Percentiles rank a stretch among this genome's conserved stretches.
Evolutionary conservation across 2,113 vertebrate species (phyloP).

Genomic region (Cyphomyrus discorhynchus): DNA sequence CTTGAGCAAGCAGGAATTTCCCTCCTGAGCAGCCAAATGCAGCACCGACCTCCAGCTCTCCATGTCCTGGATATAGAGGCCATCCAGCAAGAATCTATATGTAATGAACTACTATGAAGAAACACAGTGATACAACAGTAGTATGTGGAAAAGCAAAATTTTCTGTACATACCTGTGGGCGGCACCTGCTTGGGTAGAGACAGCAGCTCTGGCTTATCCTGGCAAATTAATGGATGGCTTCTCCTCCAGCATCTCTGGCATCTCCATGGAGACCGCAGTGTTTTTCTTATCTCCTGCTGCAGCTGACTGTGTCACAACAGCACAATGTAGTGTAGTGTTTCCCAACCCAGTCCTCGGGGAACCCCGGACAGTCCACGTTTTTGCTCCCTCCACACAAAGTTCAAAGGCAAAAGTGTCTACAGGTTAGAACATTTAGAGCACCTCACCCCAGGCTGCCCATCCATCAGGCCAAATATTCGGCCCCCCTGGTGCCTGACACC

Average conservation of each 20-base stretch:
- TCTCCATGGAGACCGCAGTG: background rate
- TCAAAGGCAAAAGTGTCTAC: background rate
- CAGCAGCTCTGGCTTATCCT: slow-evolving; percentile 46
- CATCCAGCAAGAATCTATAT: background rate
- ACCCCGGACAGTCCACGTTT: too few species aligned
- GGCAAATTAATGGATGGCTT: slow-evolving; percentile 42
- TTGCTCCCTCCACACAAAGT: background rate
- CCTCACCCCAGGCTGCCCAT: too few species aligned
- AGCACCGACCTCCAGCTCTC: slow-evolving; percentile 48
- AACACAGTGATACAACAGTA: background rate
- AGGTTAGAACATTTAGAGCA: background rate
- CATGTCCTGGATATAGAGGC: slow-evolving; percentile 34
- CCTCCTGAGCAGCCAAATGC: slow-evolving; percentile 40
- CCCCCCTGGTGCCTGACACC: too few species aligned
- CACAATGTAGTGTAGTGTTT: slow-evolving; percentile 44
- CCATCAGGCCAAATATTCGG: too few species aligned
- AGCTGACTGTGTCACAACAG: slow-evolving; percentile 46
- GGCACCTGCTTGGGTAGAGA: slow-evolving; percentile 43
- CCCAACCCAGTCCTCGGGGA: too few species aligned
- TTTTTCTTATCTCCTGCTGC: slow-evolving; percentile 24
- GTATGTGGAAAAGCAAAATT: background rate
- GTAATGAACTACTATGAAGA: background rate
- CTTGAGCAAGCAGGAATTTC: slow-evolving; percentile 38
- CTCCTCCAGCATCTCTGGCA: slow-evolving; percentile 20
- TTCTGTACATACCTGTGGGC: background rate